Evolutionary conservation across 2,113 vertebrate genomes (phyloP), one percentile per base, ranked within the genome.

Genomic region (Mastomys coucha): DNA sequence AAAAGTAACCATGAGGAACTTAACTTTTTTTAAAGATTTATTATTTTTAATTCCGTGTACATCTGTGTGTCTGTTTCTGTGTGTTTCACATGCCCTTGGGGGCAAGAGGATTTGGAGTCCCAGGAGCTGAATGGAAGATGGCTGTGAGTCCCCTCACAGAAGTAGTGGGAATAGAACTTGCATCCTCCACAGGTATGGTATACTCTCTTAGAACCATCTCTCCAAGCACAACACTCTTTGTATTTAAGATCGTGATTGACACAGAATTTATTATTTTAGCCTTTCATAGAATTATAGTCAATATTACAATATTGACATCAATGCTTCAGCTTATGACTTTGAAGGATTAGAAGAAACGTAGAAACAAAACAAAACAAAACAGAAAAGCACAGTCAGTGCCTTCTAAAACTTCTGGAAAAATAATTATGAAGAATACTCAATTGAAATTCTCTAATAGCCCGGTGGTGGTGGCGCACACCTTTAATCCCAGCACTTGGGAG

Each of bases 371-470:
- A 73, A 42, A 76, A 76, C 10, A 67, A 69, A 14, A 13, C 12
- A 31, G 91, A 73, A 49, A 6, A 70, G 90, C 10, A 65, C 12
- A 12, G 1, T 45, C 12, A 12, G 1, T 45, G 20, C 4, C 10
- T 94, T 91, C 31, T 8, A 45, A 82, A 85, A 93, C 3, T 36
- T 90, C 31, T 11, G 1, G n/a, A 45, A 88, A 81, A 91, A 49
- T 58, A 56, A 92, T 60, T 60, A 88, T 7, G 14, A 72, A 81
- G 87, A 90, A 49, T 22, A 78, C 19, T 91, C 16, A 84, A 45
- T 56, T 12, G 39, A 89, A 93, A 39, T 24, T 39, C 90, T 87
- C 97, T 81, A 67, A 67, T n/a, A n/a, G n/a, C n/a, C n/a, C n/a
- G n/a, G n/a, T n/a, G n/a, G n/a, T n/a, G n/a, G n/a, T n/a, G n/a